Percentiles rank a stretch among this genome's conserved stretches.
phyloP scores from a whole-genome alignment of 2,888 invertebrate species.

The Peribatodes rhomboidaria region DNA sequence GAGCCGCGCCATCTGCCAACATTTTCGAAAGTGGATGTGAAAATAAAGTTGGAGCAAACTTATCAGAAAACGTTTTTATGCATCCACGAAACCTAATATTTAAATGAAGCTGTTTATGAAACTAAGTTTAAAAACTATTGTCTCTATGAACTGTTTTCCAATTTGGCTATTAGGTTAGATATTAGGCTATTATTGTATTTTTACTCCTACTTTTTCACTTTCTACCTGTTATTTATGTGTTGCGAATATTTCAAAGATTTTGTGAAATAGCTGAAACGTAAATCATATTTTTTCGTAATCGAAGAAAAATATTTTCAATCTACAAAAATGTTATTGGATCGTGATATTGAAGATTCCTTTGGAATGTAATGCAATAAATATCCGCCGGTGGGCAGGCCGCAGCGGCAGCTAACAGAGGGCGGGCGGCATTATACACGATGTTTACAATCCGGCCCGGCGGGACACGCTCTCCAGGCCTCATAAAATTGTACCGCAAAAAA shows the following conservation, averaged over 20 bases:
- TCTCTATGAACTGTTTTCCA: too few species aligned
- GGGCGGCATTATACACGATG: conserved; percentile 52
- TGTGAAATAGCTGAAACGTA: conserved; percentile 9
- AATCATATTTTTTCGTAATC: conserved; percentile 34
- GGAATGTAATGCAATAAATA: conserved; percentile 62
- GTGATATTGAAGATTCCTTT: conserved; percentile 61
- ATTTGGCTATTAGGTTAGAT: too few species aligned
- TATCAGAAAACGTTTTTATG: conserved; percentile 10
- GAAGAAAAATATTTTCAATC: conserved; percentile 62
- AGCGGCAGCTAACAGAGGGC: conserved; percentile 47
- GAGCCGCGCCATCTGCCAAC: conserved; percentile 19
- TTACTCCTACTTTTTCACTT: too few species aligned
- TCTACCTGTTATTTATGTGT: background rate
- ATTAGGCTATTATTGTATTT: too few species aligned
- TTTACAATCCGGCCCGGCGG: conserved; percentile 57
- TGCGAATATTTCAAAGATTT: background rate
- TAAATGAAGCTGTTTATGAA: conserved; percentile 1
- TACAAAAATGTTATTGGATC: conserved; percentile 60
- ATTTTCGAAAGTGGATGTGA: conserved; percentile 20
- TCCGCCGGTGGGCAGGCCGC: conserved; percentile 49
- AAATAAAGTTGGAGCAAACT: conserved; percentile 19
- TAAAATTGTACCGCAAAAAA: conserved; percentile 41
- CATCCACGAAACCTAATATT: conserved; percentile 5
- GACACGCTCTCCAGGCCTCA: conserved; percentile 49
- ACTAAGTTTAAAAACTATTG: background rate